Base-by-base conservation (phyloP, 2,888 invertebrate genomes). In the Ophion ellenae region DNA sequence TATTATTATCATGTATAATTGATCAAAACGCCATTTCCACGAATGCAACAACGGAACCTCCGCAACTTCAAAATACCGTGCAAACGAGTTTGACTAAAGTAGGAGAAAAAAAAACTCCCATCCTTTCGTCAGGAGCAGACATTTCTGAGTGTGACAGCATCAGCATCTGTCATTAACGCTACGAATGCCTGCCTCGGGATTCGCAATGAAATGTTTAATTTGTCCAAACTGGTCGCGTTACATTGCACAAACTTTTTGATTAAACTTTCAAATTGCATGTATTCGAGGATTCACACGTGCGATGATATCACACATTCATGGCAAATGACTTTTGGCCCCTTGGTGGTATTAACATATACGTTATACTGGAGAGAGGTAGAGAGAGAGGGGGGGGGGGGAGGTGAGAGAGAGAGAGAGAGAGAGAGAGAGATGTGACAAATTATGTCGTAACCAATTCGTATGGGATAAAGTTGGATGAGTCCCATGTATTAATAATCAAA, bases 401-500 rank as follows among this genome's bases (percentile, higher is more conserved):
- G n/a, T n/a, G n/a, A n/a, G 47, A 47, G 40, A 36, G 40, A 61
- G 61, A 32, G 32, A 17, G 9, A 6, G 45, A 45, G 45, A 45
- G 45, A 45, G 45, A 45, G 11, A 45, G 14, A 53, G 17, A 53
- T 17, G 47, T 24, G 28, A 64, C 24, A 36, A 24, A 17, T 74
- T 47, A 28, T 17, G 53, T 59, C 36, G 32, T 64, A 59, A 47
- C 3, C 17, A 28, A n/a, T 64, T 64, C 47, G 32, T 32, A 28
- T 24, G 47, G 10, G 47, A 47, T 47, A n/a, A n/a, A 75, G 17
- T 64, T 59, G 47, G n/a, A 47, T 36, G 7, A 75, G 20, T 28
- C 11, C 20, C 47, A n/a, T 47, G 28, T 75, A 75, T 61, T 36
- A 73, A 64, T 64, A n/a, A 75, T 75, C 24, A 75, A 47, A 7